These are phyloP conservation scores for Lepidurus packardi DNA, from an alignment of 1,140 invertebrate species.

Conservation along the genomic window DNA sequence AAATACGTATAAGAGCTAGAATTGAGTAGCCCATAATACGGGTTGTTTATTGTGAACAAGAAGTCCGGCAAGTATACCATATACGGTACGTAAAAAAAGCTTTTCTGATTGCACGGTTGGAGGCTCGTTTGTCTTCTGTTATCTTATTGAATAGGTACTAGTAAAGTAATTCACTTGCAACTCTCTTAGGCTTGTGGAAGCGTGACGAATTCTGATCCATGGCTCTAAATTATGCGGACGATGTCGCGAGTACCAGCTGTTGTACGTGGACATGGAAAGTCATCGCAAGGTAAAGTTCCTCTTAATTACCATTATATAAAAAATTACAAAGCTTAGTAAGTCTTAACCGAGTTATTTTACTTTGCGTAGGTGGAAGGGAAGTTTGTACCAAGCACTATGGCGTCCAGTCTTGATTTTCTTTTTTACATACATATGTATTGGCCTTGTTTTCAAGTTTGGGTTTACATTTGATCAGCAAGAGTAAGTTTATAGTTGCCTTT, in stretches of 20 bases:
- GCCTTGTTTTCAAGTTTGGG: slow-evolving; percentile 28
- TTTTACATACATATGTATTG: slow-evolving; percentile 10
- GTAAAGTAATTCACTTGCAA: too few species aligned
- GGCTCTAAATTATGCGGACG: neutral
- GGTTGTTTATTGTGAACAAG: too few species aligned
- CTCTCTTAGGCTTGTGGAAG: too few species aligned
- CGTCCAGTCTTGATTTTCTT: slow-evolving; percentile 26
- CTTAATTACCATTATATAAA: too few species aligned
- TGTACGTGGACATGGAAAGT: neutral
- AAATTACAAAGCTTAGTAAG: neutral
- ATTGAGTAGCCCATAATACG: too few species aligned
- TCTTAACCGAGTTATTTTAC: neutral
- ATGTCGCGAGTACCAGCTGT: neutral
- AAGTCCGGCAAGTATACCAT: too few species aligned
- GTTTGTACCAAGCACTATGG: slow-evolving; percentile 31
- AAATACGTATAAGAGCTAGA: too few species aligned
- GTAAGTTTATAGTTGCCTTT: neutral
- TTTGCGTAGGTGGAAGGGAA: slow-evolving; percentile 29
- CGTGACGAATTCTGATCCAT: neutral
- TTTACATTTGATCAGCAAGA: neutral
- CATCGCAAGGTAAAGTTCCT: neutral
- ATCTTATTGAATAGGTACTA: too few species aligned
- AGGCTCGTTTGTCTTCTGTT: too few species aligned
- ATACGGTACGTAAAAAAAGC: too few species aligned
- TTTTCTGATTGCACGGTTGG: too few species aligned